Evolutionary conservation across 2,797 vertebrate species (phyloP).

Genomic region (Pipistrellus nathusii): DNA sequence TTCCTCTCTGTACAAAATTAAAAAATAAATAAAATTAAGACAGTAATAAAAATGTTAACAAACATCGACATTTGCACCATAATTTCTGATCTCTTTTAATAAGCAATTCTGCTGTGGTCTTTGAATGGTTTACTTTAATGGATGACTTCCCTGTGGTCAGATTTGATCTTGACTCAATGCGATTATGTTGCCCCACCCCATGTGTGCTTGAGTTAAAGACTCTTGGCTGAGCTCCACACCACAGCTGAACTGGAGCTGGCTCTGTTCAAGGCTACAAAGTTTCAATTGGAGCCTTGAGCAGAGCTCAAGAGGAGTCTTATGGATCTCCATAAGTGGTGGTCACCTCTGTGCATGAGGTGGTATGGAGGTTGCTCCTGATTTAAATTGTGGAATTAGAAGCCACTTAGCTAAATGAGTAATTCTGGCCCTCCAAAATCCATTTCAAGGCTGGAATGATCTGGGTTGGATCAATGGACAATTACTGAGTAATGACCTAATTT

Average conservation of each 20-base stretch:
- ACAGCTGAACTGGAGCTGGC: no score
- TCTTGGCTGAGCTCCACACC: constrained; percentile 79
- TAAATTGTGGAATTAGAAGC: constrained; percentile 72
- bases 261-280: no score
- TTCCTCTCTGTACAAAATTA: no score
- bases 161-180: constrained; percentile 72
- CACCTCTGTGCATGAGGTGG: constrained; percentile 54
- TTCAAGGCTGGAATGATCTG: background rate
- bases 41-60: constrained; percentile 69
- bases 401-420: constrained; percentile 54
- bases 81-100: constrained; percentile 77
- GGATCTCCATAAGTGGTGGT: constrained; percentile 75
- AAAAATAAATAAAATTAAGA: background rate
- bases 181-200: constrained; percentile 65
- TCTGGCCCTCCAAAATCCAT: background rate
- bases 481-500: background rate
- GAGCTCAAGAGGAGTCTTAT: constrained; percentile 30
- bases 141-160: constrained; percentile 76
- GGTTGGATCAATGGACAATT: background rate
- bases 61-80: constrained; percentile 53
- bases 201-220: constrained; percentile 70
- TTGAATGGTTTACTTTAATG: constrained; percentile 79
- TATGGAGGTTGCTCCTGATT: constrained; percentile 26
- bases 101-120: constrained; percentile 76
- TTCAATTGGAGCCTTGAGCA: no score